These are phyloP conservation scores for Turnix velox DNA, from an alignment of 2,113 vertebrate species.

Conservation along the genomic window DNA sequence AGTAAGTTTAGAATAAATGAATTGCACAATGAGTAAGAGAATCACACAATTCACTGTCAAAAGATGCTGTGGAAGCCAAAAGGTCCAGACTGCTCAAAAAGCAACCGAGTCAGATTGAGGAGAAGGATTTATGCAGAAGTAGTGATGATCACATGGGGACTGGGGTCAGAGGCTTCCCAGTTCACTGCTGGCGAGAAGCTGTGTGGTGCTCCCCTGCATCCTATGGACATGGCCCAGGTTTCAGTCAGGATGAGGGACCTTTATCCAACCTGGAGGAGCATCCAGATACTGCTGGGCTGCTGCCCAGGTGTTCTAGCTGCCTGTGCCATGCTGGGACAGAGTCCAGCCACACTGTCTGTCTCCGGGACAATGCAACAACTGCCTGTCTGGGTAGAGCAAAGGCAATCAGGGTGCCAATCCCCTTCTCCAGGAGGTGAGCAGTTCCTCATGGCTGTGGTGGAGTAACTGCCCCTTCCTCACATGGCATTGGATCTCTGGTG, in stretches of 20 bases:
- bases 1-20: not conserved
- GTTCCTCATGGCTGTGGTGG: not conserved
- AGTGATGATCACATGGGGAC: not conserved
- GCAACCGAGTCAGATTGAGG: not conserved
- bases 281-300: not conserved
- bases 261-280: not conserved
- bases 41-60: not conserved
- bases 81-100: not conserved
- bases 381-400: accelerated
- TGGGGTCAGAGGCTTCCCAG: not conserved
- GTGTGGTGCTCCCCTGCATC: not conserved
- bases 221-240: accelerated
- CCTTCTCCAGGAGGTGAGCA: not conserved
- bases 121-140: not conserved
- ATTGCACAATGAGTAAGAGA: not conserved
- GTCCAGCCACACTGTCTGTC: not conserved
- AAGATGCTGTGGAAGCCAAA: not conserved
- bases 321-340: not conserved
- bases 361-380: accelerated
- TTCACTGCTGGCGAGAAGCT: not conserved
- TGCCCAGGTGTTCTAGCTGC: not conserved
- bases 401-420: accelerated
- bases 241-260: not conserved
- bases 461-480: not conserved
- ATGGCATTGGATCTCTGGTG: accelerated